phyloP scores from a whole-genome alignment of 2,797 vertebrate genomes.

The Leptoclinus maculatus region DNA sequence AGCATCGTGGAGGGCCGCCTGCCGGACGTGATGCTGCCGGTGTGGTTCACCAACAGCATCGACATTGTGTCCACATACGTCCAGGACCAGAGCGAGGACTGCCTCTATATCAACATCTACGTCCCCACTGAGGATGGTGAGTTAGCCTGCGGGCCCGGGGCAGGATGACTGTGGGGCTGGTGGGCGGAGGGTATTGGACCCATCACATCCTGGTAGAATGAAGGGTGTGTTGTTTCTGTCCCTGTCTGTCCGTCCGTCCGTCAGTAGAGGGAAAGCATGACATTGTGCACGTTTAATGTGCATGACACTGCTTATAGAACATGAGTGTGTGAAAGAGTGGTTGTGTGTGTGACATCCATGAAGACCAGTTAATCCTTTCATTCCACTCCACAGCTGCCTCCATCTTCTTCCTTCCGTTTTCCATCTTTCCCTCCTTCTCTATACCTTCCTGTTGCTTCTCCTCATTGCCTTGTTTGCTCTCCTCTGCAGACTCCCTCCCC shows the following conservation, averaged over 20 bases:
- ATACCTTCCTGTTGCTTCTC: slow-evolving; percentile 56
- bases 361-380: slow-evolving; percentile 83
- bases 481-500: slow-evolving; percentile 81
- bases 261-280: slow-evolving; percentile 80
- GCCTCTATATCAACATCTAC: slow-evolving; percentile 98
- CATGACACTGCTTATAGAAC: slow-evolving; percentile 85
- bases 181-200: slow-evolving; percentile 11
- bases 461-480: slow-evolving; percentile 64
- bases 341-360: slow-evolving; percentile 75
- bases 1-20: slow-evolving; percentile 96
- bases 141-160: slow-evolving; percentile 85
- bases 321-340: slow-evolving; percentile 52
- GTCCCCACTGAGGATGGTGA: slow-evolving; percentile 99
- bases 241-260: slow-evolving; percentile 33
- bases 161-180: slow-evolving; percentile 43
- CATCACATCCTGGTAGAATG: slow-evolving; percentile 32
- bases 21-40: slow-evolving; percentile 98
- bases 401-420: slow-evolving; percentile 63
- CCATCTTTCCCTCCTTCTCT: slow-evolving; percentile 52
- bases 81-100: slow-evolving; percentile 99
- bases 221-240: slow-evolving; percentile 41
- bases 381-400: slow-evolving; percentile 77
- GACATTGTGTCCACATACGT: slow-evolving; percentile 97
- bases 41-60: slow-evolving; percentile 99
- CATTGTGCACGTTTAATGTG: slow-evolving; percentile 89